Evolutionary conservation across 2,888 invertebrate species (phyloP), one percentile per base, ranked within the genome.

Genomic region (Sycophila texana): DNA sequence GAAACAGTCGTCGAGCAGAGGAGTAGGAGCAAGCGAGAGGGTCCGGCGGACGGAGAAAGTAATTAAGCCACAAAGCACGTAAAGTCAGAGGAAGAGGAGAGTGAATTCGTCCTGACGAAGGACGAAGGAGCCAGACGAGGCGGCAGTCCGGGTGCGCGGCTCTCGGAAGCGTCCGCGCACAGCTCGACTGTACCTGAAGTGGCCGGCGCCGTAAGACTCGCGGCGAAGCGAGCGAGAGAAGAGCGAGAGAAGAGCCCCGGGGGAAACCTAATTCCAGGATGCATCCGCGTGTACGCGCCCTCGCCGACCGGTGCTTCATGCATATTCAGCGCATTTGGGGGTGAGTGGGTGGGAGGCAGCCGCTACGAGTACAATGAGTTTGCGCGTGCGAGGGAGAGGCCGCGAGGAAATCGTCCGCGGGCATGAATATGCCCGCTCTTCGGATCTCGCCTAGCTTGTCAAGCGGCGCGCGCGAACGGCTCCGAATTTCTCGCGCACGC

Each of bases 271-370:
- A 88, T 89, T 88, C 87, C 85, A 87, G 86, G 86, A 87, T 84
- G 83, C 84, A 85, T 10, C 26, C 82, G 84, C 66, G 22, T 30
- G 67, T 47, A 63, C 63, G 63, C 47, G 49, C 83, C 83, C 80
- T 80, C 79, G 79, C 70, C 30, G 63, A 30, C 16, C n/a, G 61
- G 73, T 76, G 84, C 77, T 83, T 88, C 87, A 87, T 89, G 87
- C 86, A 89, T 89, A 89, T 89, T 89, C 88, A 88, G 83, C 85
- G 86, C 86, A 87, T 88, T 87, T 86, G 87, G 85, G 86, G 26
- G 47, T 3, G 26, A 1, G 26, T 2, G 47, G 49, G n/a, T 26
- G 39, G 39, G 39, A 30, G 68, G 18, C 82, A 63, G 82, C 82
- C 74, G 47, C 66, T 49, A 39, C 68, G 75, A 75, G 61, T 75